Evolutionary conservation across 2,797 vertebrate species (phyloP), one percentile per base, ranked within the genome.

Genomic region (Manis javanica): DNA sequence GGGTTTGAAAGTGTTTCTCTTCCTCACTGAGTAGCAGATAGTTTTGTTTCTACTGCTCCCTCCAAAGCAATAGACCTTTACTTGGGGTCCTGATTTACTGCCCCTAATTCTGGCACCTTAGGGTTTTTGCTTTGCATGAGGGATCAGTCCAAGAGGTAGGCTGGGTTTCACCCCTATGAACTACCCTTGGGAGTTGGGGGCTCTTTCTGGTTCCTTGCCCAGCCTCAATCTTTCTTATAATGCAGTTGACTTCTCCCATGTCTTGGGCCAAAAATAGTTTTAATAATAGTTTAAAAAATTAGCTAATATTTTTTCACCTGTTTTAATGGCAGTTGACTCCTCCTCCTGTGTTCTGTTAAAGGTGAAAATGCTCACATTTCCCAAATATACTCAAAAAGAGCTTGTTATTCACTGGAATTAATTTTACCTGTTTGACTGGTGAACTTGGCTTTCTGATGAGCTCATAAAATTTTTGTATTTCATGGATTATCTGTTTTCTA

Each of bases 181-280:
- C 74, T 69, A 71, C 7, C 7, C 42, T 24, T 12, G 4, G 9
- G 5, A 4, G 2, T 3, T 7, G 1, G 0, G 26, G 8, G 9
- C 4, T 15, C 5, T 57, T 59, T 24, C 21, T 82, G 39, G 49
- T 34, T 68, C 34, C 6, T 72, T 85, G 16, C 9, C 7, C 19
- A 72, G 29, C 4, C 5, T 66, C n/a, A 79, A 14, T 81, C 5
- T 57, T 55, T 46, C 29, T 79, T 24, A 72, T 3, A 61, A 9
- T 49, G 23, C 19, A 82, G 57, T 9, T 74, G 39, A 18, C 26
- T 66, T 46, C 34, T 15, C 31, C 13, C 9, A 21, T 49, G 13
- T 69, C 4, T 61, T 61, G 34, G 8, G 4, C 7, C 61, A 66
- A 34, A 14, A 75, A 4, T 82, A 19, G 5, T 9, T 68, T 61